Percentiles rank a stretch among this genome's conserved stretches.
Conservation (phyloP, 2,113 vertebrate species). For the Gallinago media region DNA sequence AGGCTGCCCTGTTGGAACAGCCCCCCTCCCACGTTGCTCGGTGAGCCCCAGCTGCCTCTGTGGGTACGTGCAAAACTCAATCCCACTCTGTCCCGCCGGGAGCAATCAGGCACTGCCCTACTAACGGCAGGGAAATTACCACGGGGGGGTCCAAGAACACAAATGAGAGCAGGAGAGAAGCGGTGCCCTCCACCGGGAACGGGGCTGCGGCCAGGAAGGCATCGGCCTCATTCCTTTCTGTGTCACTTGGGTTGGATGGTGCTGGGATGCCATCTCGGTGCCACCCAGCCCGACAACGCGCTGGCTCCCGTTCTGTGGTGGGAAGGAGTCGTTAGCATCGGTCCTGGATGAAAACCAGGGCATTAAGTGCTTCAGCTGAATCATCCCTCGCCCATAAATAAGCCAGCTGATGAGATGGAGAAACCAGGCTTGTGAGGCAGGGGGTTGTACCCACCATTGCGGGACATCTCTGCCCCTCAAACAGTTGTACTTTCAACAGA, state of each 20-base stretch:
- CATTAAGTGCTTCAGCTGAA: not conserved
- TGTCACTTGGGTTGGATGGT: not conserved
- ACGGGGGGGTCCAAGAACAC: not conserved
- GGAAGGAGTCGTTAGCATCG: not conserved
- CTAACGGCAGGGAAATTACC: constrained; percentile 17
- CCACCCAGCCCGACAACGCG: not conserved
- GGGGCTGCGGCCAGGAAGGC: not conserved
- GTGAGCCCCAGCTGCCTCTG: not conserved
- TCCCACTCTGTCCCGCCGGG: not conserved
- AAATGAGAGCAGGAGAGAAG: constrained; percentile 40
- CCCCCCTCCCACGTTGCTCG: not conserved
- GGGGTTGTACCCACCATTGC: not conserved
- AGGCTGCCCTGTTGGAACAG: not conserved
- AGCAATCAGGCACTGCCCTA: constrained; percentile 17
- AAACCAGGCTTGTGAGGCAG: not conserved
- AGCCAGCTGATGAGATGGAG: not conserved
- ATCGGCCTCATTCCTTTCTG: not conserved
- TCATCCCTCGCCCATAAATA: not conserved
- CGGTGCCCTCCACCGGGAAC: not conserved
- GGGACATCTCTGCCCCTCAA: not conserved
- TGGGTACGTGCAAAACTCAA: not conserved
- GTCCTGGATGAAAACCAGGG: not conserved
- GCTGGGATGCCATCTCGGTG: not conserved
- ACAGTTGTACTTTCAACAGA: not conserved
- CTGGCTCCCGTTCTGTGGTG: not conserved